These are phyloP conservation scores for Ptiloglossa arizonensis DNA, from an alignment of 1,140 invertebrate genomes.

Conservation along the genomic window DNA sequence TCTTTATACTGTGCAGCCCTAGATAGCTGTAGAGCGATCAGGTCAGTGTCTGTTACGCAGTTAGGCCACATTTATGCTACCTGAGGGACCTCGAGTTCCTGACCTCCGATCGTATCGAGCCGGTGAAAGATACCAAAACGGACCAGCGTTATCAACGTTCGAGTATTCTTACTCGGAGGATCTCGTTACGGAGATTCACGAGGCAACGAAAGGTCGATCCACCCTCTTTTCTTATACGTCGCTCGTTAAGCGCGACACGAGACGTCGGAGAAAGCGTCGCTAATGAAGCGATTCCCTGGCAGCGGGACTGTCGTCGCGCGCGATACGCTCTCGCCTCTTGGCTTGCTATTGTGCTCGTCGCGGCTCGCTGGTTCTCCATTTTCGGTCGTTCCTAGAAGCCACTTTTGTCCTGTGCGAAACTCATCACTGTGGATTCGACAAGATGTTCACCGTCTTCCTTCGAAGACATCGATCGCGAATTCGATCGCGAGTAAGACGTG, in stretches of 20 bases:
- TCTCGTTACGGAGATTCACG: neutral
- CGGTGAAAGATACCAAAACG: too few species aligned
- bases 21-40: too few species aligned
- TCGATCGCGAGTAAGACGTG: neutral
- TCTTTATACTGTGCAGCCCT: too few species aligned
- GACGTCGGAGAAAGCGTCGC: neutral
- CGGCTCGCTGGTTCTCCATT: neutral
- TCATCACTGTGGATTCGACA: too few species aligned
- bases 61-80: too few species aligned
- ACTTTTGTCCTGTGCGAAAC: too few species aligned
- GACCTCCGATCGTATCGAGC: too few species aligned
- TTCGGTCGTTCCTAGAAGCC: neutral
- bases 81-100: too few species aligned
- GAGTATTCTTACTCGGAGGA: neutral
- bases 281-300: slow-evolving; percentile 33
- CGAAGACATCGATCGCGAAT: neutral
- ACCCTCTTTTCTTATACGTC: neutral
- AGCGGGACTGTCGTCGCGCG: neutral
- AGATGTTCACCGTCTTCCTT: too few species aligned
- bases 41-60: too few species aligned
- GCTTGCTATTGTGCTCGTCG: slow-evolving; percentile 7
- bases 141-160: too few species aligned
- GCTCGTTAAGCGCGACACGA: slow-evolving; percentile 31
- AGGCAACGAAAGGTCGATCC: neutral
- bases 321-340: neutral